Evolutionary conservation across 2,888 invertebrate genomes (phyloP), one percentile per base, ranked within the genome.

Genomic region (Pheosia gnoma): DNA sequence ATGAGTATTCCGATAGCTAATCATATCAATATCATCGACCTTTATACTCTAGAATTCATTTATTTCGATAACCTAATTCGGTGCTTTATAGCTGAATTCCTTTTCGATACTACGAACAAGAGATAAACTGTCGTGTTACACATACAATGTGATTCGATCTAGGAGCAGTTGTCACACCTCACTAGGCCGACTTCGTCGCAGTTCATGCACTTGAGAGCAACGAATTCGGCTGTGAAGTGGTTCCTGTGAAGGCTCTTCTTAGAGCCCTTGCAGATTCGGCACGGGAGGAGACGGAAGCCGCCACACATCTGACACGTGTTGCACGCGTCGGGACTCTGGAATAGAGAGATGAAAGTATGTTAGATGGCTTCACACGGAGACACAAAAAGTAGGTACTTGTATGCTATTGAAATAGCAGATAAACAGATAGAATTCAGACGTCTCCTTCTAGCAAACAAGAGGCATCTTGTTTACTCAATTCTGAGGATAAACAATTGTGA

Each of bases 131-230:
- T 36, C 36, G 36, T 53, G 11, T 57, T 8, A 45, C 10, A 45
- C 36, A 13, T 45, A 45, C 10, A 11, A 11, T 39, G n/a, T 13
- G 36, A 39, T 59, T 45, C n/a, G 59, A 43, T 63, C 81, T 85
- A 93, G 65, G 88, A 97, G 91, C 99, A 99, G 70, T 96, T 95
- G 77, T 96, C 96, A 90, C 99, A 99, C 78, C 96, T 95, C 52
- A 98, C 97, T 58, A 99, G 95, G 57, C 99, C 99, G 62, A 98
- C 98, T 89, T 98, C 98, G 85, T 99, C 98, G 90, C 98, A 98
- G 87, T 97, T 97, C 97, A 98, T 98, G 90, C 98, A 98, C 82
- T 98, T 97, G 77, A 99, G 95, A 36, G 98, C 98, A 66, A 98
- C 97, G 85, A 98, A 98, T 91, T 98, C 98, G 49, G 98, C 96